These are phyloP conservation scores for Nemotelus nigrinus DNA, from an alignment of 2,888 invertebrate genomes.

Conservation along the genomic window DNA sequence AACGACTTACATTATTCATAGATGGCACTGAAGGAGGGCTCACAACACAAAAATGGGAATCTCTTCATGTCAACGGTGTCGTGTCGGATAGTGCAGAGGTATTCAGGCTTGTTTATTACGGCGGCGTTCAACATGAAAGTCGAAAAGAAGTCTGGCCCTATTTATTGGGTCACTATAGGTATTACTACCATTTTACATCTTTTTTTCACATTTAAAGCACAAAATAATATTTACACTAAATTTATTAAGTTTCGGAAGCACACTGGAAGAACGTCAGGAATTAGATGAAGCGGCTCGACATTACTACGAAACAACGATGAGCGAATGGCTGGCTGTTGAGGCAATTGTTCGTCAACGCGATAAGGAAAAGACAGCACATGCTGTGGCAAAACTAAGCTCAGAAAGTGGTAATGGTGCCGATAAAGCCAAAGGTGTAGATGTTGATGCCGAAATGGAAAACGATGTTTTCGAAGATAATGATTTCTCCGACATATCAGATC, in stretches of 20 bases:
- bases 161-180: slow-evolving; percentile 83
- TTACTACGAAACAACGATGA: slow-evolving; percentile 89
- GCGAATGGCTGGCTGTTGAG: slow-evolving; percentile 95
- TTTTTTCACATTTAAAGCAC: background rate
- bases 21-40: slow-evolving; percentile 75
- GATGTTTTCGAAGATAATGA: slow-evolving; percentile 68
- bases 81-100: slow-evolving; percentile 77
- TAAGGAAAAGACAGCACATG: slow-evolving; percentile 83
- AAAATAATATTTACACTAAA: background rate
- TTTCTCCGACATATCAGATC: slow-evolving; percentile 68
- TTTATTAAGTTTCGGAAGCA: slow-evolving; percentile 72
- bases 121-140: slow-evolving; percentile 83
- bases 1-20: slow-evolving; percentile 51
- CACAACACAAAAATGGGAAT: slow-evolving; percentile 80
- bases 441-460: slow-evolving; percentile 69
- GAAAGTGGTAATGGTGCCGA: slow-evolving; percentile 72
- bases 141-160: slow-evolving; percentile 89
- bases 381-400: slow-evolving; percentile 84
- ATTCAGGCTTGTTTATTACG: slow-evolving; percentile 85
- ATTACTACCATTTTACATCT: slow-evolving; percentile 52
- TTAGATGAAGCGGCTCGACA: slow-evolving; percentile 76
- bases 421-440: slow-evolving; percentile 67
- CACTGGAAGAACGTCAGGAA: slow-evolving; percentile 71
- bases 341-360: slow-evolving; percentile 88
- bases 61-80: slow-evolving; percentile 72